Percentiles rank a stretch among this genome's conserved stretches.
phyloP scores from a whole-genome alignment of 92 coral and sea anemone genomes.

The Blastomussa wellsi region DNA sequence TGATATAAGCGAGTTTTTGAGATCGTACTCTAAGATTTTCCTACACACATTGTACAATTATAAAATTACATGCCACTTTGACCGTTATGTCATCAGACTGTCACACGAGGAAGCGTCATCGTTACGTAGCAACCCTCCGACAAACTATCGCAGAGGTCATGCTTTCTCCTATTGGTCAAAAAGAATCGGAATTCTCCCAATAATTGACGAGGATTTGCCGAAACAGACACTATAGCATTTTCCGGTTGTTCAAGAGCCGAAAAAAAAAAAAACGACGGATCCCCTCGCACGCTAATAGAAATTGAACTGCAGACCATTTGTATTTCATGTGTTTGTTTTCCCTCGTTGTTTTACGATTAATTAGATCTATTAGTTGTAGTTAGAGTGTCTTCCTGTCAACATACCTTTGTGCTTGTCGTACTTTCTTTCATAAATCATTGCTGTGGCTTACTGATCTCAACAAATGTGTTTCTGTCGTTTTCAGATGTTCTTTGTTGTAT shows the following conservation, averaged over 20 bases:
- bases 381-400: too few species aligned
- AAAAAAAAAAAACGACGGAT: neutral
- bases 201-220: neutral
- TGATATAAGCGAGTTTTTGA: neutral
- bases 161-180: neutral
- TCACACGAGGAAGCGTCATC: neutral
- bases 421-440: neutral
- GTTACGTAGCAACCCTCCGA: neutral
- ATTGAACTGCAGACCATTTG: neutral
- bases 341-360: neutral
- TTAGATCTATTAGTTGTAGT: neutral
- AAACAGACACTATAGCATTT: neutral
- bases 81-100: neutral
- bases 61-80: neutral
- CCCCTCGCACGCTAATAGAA: too few species aligned
- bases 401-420: neutral
- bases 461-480: neutral
- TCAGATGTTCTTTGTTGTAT: constrained; percentile 79
- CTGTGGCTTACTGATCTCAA: neutral
- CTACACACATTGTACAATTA: neutral
- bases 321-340: neutral
- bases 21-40: neutral
- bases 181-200: neutral
- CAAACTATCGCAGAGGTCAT: neutral
- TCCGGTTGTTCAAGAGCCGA: neutral